Conservation (phyloP, 2,888 invertebrate species). For the Branchellion lobata region DNA sequence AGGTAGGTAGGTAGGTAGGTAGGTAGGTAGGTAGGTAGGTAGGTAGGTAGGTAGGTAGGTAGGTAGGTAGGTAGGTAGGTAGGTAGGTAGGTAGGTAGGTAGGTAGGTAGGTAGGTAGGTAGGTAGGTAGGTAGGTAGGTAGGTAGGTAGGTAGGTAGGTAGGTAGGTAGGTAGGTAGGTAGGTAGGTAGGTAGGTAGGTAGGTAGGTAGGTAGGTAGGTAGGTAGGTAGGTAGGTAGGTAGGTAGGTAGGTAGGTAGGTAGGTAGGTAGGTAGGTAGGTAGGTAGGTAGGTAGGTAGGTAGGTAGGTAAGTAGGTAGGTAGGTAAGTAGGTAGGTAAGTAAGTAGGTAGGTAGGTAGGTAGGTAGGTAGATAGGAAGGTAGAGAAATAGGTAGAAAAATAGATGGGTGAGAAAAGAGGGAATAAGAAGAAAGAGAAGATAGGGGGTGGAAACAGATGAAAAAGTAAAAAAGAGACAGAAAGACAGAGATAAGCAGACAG, state of each 20-base stretch:
- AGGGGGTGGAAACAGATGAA: too few species aligned
- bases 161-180: constrained; percentile 13
- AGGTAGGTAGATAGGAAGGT: constrained; percentile 4
- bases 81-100: constrained; percentile 28
- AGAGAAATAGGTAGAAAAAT: background rate
- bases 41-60: constrained; percentile 20
- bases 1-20: background rate
- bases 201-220: constrained; percentile 13
- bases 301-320: constrained; percentile 30
- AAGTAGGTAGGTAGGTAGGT: constrained; percentile 30
- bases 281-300: constrained; percentile 31
- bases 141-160: constrained; percentile 13
- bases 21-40: constrained; percentile 9
- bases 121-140: constrained; percentile 16
- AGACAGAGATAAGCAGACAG: too few species aligned
- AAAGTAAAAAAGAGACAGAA: too few species aligned
- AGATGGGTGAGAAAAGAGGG: too few species aligned
- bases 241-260: constrained; percentile 31
- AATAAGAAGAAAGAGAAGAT: too few species aligned
- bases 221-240: constrained; percentile 28
- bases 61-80: constrained; percentile 23
- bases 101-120: constrained; percentile 16
- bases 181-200: constrained; percentile 13
- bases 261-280: constrained; percentile 31
- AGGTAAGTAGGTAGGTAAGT: constrained; percentile 30